Evolutionary conservation across 2,797 vertebrate genomes (phyloP), one percentile per base, ranked within the genome.

Genomic region (Zenarchopterus dispar): DNA sequence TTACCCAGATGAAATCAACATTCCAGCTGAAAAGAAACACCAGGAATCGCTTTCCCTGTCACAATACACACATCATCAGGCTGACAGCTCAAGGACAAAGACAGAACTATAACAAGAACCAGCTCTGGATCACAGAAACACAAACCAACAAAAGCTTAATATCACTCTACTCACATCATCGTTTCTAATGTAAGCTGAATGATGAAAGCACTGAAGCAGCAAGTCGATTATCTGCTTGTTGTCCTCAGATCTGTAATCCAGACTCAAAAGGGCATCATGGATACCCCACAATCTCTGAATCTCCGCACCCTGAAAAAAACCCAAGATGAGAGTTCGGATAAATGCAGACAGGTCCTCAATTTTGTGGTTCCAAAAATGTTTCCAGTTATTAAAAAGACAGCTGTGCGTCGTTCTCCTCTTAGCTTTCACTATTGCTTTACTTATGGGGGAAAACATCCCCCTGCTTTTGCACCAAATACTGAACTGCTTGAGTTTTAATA

Each of bases 11-110:
- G 87, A 98, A 99, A 69, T 89, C 83, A 59, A 94, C 28, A 57
- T 97, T 93, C 96, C 97, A 99, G 74, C 82, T 93, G 77, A 99
- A 98, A 45, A 98, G 93, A 90, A 96, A 97, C 68, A 94, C 97
- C 76, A 99, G 90, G 81, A 99, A 96, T 72, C 96, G 93, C 87
- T 96, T 96, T 75, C 97, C 97, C 97, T 98, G 89, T 6, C 45
- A 80, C 17, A 56, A 74, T 16, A 80, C 3, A 47, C 26, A 73
- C 60, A 42, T 17, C 19, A 31, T 72, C 43, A 78, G 43, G 15
- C 52, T 43, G 57, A 59, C 71, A 22, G 65, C 49, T 65, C n/a
- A 24, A 61, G 56, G 23, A 60, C 17, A 36, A 36, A 62, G 13
- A 16, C 33, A 31, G 7, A 0, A 17, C 48, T 17, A 9, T 5